phyloP scores from a whole-genome alignment of 2,797 vertebrate genomes.

The Phrynocephalus guinanensis region DNA sequence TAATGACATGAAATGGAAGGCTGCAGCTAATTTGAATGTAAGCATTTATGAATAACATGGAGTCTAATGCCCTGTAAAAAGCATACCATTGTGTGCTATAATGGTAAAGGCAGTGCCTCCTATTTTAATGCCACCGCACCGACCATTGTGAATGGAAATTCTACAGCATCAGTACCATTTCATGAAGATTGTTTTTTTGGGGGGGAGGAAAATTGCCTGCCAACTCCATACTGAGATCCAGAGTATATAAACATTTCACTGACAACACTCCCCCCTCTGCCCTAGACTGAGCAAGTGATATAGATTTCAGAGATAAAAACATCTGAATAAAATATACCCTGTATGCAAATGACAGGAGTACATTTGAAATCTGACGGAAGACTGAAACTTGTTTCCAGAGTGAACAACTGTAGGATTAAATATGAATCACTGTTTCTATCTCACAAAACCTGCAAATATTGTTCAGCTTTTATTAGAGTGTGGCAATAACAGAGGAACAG shows the following conservation, averaged over 20 bases:
- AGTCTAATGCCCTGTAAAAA: constrained; percentile 52
- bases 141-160: neutral
- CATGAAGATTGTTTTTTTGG: neutral
- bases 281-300: constrained; percentile 62
- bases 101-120: neutral
- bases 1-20: neutral
- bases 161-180: neutral
- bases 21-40: neutral
- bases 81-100: neutral
- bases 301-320: constrained; percentile 72
- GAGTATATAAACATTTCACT: constrained; percentile 32
- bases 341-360: constrained; percentile 67
- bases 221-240: neutral
- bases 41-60: neutral
- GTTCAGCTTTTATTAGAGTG: constrained; percentile 63
- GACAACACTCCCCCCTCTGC: constrained; percentile 39
- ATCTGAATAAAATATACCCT: constrained; percentile 72
- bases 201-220: neutral
- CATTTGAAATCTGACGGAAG: constrained; percentile 64
- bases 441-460: constrained; percentile 59
- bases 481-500: constrained; percentile 49
- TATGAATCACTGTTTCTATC: constrained; percentile 59
- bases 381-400: constrained; percentile 60
- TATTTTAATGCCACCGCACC: neutral
- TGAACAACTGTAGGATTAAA: constrained; percentile 61